phyloP scores from a whole-genome alignment of 1,140 invertebrate genomes.

The Cherax quadricarinatus region DNA sequence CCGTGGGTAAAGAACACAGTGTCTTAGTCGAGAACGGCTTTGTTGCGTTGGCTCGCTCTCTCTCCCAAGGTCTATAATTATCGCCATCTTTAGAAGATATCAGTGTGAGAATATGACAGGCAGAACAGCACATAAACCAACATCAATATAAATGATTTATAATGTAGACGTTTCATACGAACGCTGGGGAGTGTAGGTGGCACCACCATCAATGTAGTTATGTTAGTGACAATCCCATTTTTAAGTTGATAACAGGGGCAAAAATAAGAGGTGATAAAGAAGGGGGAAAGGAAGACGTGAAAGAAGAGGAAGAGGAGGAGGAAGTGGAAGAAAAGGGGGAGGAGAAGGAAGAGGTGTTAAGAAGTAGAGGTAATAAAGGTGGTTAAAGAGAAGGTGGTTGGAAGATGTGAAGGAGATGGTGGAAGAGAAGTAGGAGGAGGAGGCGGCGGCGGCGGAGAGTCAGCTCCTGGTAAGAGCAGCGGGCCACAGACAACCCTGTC shows the following conservation, averaged over 20 bases:
- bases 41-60: background rate
- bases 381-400: background rate
- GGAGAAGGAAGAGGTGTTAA: constrained; percentile 2
- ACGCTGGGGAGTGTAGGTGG: no score
- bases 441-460: constrained; percentile 27
- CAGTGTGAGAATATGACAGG: no score
- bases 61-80: background rate
- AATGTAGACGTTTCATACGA: no score
- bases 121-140: no score
- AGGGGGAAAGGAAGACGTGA: background rate
- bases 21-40: background rate
- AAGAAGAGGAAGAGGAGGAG: constrained; percentile 9
- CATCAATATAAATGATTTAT: no score
- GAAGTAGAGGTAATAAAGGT: no score
- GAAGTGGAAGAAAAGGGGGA: background rate
- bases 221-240: no score
- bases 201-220: no score
- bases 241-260: background rate
- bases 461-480: constrained; percentile 61
- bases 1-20: constrained; percentile 57
- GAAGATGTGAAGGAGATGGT: background rate
- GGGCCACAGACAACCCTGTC: constrained; percentile 69
- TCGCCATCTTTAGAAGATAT: background rate
- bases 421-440: constrained; percentile 24
- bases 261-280: background rate